Percentiles rank a stretch among this genome's conserved stretches.
Evolutionary conservation across 2,797 vertebrate genomes (phyloP).

Genomic region (Hemibagrus guttatus): DNA sequence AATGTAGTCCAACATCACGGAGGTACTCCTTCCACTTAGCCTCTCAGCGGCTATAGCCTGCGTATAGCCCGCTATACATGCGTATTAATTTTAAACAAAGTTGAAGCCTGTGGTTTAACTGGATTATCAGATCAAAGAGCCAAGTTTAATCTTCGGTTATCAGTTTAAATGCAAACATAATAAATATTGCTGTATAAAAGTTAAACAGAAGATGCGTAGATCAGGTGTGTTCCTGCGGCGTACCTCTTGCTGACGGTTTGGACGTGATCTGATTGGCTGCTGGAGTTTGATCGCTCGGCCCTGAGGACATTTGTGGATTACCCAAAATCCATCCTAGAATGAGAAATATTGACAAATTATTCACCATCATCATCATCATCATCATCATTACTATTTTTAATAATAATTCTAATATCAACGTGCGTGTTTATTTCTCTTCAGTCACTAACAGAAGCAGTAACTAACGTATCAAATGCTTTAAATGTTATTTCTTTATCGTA

Average conservation of each 20-base stretch:
- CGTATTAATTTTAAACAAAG: neutral
- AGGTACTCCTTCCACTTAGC: too few species aligned
- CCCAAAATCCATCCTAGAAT: constrained; percentile 79
- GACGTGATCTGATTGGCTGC: constrained; percentile 68
- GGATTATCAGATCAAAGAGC: neutral
- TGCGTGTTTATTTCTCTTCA: neutral
- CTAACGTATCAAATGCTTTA: neutral
- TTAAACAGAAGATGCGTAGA: neutral
- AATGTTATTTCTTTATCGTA: neutral
- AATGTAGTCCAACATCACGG: too few species aligned
- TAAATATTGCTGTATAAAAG: neutral
- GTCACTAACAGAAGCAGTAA: neutral
- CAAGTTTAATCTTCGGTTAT: neutral
- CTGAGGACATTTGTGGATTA: constrained; percentile 62
- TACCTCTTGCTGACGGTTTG: constrained; percentile 76
- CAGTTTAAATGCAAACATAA: neutral
- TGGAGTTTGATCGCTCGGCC: constrained; percentile 70
- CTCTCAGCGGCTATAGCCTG: too few species aligned
- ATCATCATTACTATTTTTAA: neutral
- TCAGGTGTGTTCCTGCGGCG: neutral
- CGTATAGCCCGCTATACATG: too few species aligned
- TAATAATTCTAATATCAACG: neutral
- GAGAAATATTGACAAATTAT: constrained; percentile 22
- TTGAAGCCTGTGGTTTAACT: neutral
- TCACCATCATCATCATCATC: constrained; percentile 1